Base-by-base conservation (phyloP, 2,113 vertebrate genomes). In the Alouatta palliata region DNA sequence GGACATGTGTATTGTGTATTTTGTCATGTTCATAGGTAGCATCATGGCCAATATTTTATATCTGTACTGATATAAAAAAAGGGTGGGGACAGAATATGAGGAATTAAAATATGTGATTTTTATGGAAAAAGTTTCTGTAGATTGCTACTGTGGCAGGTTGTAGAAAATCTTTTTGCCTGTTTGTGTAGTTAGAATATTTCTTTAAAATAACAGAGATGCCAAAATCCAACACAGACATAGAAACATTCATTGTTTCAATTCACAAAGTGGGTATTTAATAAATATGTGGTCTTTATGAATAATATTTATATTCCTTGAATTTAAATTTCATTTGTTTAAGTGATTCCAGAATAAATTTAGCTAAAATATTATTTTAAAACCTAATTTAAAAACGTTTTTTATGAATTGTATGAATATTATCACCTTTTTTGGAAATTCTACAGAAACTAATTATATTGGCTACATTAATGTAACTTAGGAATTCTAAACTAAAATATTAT, bases 391-490 rank as follows among this genome's bases (percentile, higher is more conserved):
- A 64, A 76, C 11, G 6, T n/a, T 61, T 17, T 79, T 77, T 79
- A 37, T 35, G 20, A 79, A 91, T 79, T 90, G 0, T 19, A 37
- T 35, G 3, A 68, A 32, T 91, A 76, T 45, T 77, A 32, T 23
- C 2, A 88, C 66, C 3, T 49, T 94, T 27, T 93, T 95, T 97
- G 43, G 95, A 93, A 94, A 89, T 70, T 91, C 97, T 68, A 96
- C 43, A 97, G 96, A 95, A 82, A 61, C 11, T 82, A 54, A 73
- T 91, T 83, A 4, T 56, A 85, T 97, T 97, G 96, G 95, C 56
- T 96, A 7, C 92, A 98, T 70, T 92, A 85, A 96, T 88, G 93
- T 87, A 98, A 98, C 90, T 97, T 70, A 79, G 98, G 98, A 97
- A 88, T 68, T 96, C 80, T 87, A 94, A 71, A 90, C 79, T 96